Evolutionary conservation across 2,113 vertebrate species (phyloP), one percentile per base, ranked within the genome.

Genomic region (Thamnaconus septentrionalis): DNA sequence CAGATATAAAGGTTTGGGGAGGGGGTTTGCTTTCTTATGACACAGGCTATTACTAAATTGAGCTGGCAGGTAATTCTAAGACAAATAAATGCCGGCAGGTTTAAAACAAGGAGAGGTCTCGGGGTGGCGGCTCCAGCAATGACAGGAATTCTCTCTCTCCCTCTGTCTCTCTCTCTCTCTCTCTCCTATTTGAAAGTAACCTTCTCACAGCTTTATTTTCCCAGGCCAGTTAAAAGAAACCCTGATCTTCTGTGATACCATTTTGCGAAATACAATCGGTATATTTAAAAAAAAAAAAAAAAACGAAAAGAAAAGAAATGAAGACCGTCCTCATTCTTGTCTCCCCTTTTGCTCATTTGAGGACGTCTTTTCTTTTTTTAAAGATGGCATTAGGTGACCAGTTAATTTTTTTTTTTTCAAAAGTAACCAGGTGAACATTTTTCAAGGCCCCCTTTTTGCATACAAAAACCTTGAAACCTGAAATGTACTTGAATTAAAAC

Each of bases 1-100:
- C 55, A 62, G 90, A 91, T 90, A 66, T 5, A 61, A 3, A 80
- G 64, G 68, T 77, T 69, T 8, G 61, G 76, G 66, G 89, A 89
- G 80, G 78, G 87, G 89, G 93, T 97, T 97, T 96, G 95, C 93
- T 96, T 95, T 96, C 78, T 64, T 94, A 93, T 95, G 94, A 95
- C 95, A 95, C 59, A 86, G 90, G 76, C 89, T 88, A 92, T 95
- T 92, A 94, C 76, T 85, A 91, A 91, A 90, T 88, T 79, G 68
- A 88, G 84, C 88, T 91, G 91, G 90, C 90, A 86, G 89, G 88
- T 91, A 92, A 95, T 90, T 89, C 73, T 85, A 93, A 91, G 93
- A 88, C 84, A 96, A 97, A 97, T 93, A 97, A 95, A 95, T 73
- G 90, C 81, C 73, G 68, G 69, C 77, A 71, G 79, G 82, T 91